A percentile compares a stretch with the other conserved stretches of the same genome.
Evolutionary conservation across 2,888 invertebrate species (phyloP).

Genomic region (Drepana falcataria): DNA sequence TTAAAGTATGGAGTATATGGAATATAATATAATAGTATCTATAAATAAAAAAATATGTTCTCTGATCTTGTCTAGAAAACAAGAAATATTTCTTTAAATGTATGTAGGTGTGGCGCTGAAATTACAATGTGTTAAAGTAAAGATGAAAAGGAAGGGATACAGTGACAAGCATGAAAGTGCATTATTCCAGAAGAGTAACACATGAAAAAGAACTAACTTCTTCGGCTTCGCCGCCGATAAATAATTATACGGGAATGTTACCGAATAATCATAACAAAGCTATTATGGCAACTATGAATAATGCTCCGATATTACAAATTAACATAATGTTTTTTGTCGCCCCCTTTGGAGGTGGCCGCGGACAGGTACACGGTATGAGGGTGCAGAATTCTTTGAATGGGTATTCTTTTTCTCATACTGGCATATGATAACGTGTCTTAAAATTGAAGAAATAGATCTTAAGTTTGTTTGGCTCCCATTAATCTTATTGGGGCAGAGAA

Average conservation of each 20-base stretch:
- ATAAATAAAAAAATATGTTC: too few species aligned
- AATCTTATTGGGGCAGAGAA: slow-evolving; percentile 28
- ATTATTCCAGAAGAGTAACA: slow-evolving; percentile 35
- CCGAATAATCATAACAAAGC: slow-evolving; percentile 74
- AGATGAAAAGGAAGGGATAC: slow-evolving; percentile 6
- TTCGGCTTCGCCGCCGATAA: slow-evolving; percentile 44
- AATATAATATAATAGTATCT: too few species aligned
- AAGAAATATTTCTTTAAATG: too few species aligned
- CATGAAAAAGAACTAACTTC: slow-evolving; percentile 30
- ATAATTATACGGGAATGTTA: slow-evolving; percentile 53
- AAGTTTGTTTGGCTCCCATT: slow-evolving; percentile 12
- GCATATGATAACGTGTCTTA: slow-evolving; percentile 23
- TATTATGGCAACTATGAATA: slow-evolving; percentile 72
- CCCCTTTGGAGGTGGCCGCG: slow-evolving; percentile 73
- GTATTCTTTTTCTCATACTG: slow-evolving; percentile 30
- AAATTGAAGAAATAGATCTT: slow-evolving; percentile 13
- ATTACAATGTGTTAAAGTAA: background rate
- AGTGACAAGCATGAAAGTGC: slow-evolving; percentile 46
- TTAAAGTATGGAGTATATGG: too few species aligned
- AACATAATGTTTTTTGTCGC: slow-evolving; percentile 74
- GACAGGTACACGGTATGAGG: slow-evolving; percentile 75
- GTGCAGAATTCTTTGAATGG: slow-evolving; percentile 78
- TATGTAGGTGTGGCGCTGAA: too few species aligned
- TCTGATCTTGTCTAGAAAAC: too few species aligned
- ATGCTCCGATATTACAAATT: slow-evolving; percentile 70